phyloP scores from a whole-genome alignment of 2,113 vertebrate species.

The Brienomyrus longianalis region DNA sequence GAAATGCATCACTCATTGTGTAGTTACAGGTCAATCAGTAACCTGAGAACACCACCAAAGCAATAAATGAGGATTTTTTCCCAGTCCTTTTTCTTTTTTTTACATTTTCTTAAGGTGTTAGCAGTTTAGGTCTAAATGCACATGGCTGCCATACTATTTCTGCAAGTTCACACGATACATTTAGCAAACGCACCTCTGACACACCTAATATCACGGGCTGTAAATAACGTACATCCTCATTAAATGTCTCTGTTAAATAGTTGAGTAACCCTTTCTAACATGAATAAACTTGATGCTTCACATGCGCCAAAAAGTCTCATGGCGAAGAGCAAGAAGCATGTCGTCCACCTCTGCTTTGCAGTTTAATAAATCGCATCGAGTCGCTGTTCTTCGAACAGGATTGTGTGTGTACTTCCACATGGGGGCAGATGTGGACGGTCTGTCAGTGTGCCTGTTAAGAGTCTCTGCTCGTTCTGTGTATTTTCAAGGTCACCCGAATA shows the following conservation, averaged over 20 bases:
- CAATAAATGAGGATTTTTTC: not conserved
- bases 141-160: not conserved
- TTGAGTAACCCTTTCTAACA: not conserved
- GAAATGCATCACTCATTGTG: slow-evolving; percentile 18
- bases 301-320: not conserved
- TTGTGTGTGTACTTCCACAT: not conserved
- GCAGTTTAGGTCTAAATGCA: not conserved
- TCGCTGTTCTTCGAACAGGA: not conserved
- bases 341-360: not conserved
- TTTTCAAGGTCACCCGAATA: slow-evolving; percentile 76
- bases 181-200: not conserved
- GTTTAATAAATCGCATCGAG: not conserved
- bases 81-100: not conserved
- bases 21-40: slow-evolving; percentile 25
- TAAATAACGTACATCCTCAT: not conserved
- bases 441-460: not conserved
- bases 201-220: too few relatives aligned
- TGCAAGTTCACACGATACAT: not conserved
- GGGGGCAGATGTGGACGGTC: not conserved
- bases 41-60: not conserved
- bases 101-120: not conserved
- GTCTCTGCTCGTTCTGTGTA: not conserved
- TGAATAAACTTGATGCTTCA: not conserved
- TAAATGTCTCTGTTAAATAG: not conserved
- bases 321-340: not conserved